phyloP scores from a whole-genome alignment of 2,888 invertebrate genomes.

The Chelonus formosanus region DNA sequence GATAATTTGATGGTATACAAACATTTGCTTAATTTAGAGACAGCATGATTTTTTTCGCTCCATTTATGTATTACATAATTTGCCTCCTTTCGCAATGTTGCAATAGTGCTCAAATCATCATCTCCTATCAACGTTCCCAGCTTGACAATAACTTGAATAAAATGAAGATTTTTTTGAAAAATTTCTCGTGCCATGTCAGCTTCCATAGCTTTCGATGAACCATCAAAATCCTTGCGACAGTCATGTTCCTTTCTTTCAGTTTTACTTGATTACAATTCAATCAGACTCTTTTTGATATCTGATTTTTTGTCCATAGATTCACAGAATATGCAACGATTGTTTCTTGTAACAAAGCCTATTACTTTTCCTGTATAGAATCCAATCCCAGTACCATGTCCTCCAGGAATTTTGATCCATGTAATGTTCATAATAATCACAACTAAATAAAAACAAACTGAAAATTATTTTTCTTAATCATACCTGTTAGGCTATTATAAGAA shows the following conservation, averaged over 20 bases:
- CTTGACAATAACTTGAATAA: conserved; percentile 32
- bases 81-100: conserved; percentile 30
- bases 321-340: no score
- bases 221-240: conserved; percentile 37
- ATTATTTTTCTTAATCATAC: background rate
- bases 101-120: conserved; percentile 38
- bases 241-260: no score
- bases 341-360: no score
- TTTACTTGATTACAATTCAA: no score
- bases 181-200: conserved; percentile 32
- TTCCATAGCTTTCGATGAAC: conserved; percentile 42
- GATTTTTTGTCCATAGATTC: no score
- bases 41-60: conserved; percentile 35
- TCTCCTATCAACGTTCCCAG: conserved; percentile 38
- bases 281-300: no score
- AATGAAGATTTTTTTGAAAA: conserved; percentile 26
- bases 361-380: no score
- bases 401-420: no score
- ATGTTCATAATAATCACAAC: no score
- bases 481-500: conserved; percentile 35
- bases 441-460: conserved; percentile 1
- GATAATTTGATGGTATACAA: conserved; percentile 35
- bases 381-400: no score
- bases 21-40: conserved; percentile 33
- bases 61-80: conserved; percentile 27